A percentile compares a stretch with the other conserved stretches of the same genome.
These are phyloP conservation scores for Drosophila cognata DNA, from an alignment of 2,888 invertebrate genomes.

Conservation along the genomic window DNA sequence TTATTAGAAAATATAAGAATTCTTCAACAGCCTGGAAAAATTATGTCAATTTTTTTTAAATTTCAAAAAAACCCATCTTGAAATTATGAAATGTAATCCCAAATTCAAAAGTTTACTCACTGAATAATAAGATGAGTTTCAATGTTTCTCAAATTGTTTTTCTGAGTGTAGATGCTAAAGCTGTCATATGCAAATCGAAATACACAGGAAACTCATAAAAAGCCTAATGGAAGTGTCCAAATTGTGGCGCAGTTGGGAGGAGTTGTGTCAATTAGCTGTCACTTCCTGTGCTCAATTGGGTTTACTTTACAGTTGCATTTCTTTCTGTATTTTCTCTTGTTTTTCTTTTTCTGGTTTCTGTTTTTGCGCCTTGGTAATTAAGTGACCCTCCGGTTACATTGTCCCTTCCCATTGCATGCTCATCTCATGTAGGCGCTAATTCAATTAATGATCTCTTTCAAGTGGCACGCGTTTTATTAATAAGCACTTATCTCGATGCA, in stretches of 20 bases:
- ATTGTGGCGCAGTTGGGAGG: neutral
- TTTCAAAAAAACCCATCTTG: rapidly evolving
- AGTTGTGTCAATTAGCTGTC: slow-evolving; percentile 69
- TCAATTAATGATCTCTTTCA: slow-evolving; percentile 65
- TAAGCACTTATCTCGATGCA: slow-evolving; percentile 17
- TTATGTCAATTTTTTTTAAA: too few species aligned
- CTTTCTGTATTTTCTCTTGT: neutral
- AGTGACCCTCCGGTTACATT: slow-evolving; percentile 42
- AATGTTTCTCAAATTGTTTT: neutral
- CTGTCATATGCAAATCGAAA: slow-evolving; percentile 57
- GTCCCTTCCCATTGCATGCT: slow-evolving; percentile 12
- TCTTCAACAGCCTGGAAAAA: too few species aligned
- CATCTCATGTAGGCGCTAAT: slow-evolving; percentile 65
- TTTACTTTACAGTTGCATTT: slow-evolving; percentile 1
- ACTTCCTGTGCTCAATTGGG: slow-evolving; percentile 66
- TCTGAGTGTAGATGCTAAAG: neutral
- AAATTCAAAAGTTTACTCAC: neutral
- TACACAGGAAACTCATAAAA: slow-evolving; percentile 35
- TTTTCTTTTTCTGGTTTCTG: neutral
- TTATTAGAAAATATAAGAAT: too few species aligned
- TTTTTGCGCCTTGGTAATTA: slow-evolving; percentile 59
- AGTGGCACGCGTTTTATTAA: slow-evolving; percentile 54
- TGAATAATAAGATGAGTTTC: neutral
- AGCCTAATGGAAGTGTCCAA: slow-evolving; percentile 27
- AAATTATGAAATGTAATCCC: neutral